Evolutionary conservation across 2,888 invertebrate species (phyloP), one percentile per base, ranked within the genome.

Genomic region (Scaptomyza cyrtandrae): DNA sequence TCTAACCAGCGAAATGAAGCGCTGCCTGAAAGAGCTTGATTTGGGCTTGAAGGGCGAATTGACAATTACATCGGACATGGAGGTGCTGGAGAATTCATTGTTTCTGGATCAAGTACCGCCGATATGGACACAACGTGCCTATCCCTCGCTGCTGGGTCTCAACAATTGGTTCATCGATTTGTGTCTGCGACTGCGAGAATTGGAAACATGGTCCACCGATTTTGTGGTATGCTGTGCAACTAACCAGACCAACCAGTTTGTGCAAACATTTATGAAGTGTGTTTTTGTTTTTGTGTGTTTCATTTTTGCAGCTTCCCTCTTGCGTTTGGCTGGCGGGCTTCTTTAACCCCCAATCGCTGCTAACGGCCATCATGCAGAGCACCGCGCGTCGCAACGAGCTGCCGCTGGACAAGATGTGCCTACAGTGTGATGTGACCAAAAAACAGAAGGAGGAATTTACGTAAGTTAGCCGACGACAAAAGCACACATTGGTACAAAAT

Each of bases 331-430:
- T 99, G 69, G 97, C 97, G 13, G 99, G 98, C n/a, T 98, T 99
- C 93, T 99, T 99, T 93, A 99, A 99, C 92, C 99, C 98, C 0
- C 98, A 99, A 92, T 98, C 98, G 41, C 94, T 99, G 85, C 93
- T 99, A 63, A 99, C 99, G 0, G 98, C 99, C 50, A 98, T 99
- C 87, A 98, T 99, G 98, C 99, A 99, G 93, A 98, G 98, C 88
- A 98, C 98, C 33, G 98, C 98, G 0, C 94, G 98, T 33, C 95
- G 96, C 90, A 97, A 98, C 88, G 97, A 97, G 91, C 93, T 98
- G 83, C 98, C 98, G 0, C 93, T 99, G 46, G 98, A 99, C 92
- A 98, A 98, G 93, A 98, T 99, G 98, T 98, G 98, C 91, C 93
- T 99, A 16, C 98, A 98, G 90, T 98, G 98, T 91, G 99, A 99